These are phyloP conservation scores for Oceanodroma leucorhoa DNA, from an alignment of 2,797 vertebrate species.

Conservation along the genomic window DNA sequence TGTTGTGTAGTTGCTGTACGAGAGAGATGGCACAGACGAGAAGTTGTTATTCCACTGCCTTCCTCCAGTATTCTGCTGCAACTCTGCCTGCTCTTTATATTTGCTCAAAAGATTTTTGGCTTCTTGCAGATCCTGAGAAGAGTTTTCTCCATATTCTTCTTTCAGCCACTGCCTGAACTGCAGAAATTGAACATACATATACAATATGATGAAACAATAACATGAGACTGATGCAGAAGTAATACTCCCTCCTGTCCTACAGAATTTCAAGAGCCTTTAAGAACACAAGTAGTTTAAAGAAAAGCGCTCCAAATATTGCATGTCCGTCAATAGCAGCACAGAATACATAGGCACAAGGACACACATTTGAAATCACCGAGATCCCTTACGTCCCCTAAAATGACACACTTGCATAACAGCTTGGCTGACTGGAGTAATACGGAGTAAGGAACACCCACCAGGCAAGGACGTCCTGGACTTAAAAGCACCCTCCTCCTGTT, in stretches of 20 bases:
- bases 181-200: neutral
- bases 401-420: neutral
- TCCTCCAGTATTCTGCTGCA: constrained; percentile 60
- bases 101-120: constrained; percentile 83
- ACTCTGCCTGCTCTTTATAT: constrained; percentile 72
- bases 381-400: neutral
- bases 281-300: neutral
- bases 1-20: constrained; percentile 70
- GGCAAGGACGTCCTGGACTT: neutral
- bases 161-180: constrained; percentile 90
- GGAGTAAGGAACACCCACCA: neutral
- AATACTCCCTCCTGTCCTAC: neutral
- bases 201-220: neutral
- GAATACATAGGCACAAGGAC: neutral
- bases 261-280: neutral
- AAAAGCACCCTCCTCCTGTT: neutral
- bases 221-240: neutral
- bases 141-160: constrained; percentile 86
- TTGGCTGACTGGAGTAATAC: neutral
- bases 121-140: constrained; percentile 87
- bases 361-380: neutral
- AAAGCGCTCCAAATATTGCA: neutral
- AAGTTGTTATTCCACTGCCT: constrained; percentile 76
- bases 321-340: neutral
- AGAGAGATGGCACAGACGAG: constrained; percentile 66